Evolutionary conservation across 2,113 vertebrate genomes (phyloP).

Genomic region (Salvelinus namaycush): DNA sequence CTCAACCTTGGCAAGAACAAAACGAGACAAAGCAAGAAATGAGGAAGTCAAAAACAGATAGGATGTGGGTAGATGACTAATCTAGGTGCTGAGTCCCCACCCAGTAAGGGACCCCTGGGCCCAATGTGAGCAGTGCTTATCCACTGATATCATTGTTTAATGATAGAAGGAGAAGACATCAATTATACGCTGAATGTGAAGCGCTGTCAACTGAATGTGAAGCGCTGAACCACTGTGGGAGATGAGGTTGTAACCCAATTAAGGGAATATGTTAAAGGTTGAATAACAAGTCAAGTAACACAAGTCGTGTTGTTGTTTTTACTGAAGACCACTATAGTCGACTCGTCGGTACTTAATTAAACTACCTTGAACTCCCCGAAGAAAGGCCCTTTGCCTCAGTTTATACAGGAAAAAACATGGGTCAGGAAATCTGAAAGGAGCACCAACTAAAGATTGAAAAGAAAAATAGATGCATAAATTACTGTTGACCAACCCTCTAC

Average conservation of each 20-base stretch:
- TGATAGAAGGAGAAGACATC: constrained; percentile 29
- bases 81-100: constrained; percentile 53
- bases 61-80: constrained; percentile 62
- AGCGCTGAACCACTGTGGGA: constrained; percentile 40
- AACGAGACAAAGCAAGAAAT: constrained; percentile 67
- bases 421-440: constrained; percentile 15
- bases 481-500: constrained; percentile 16
- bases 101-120: constrained; percentile 34
- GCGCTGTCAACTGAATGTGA: constrained; percentile 30
- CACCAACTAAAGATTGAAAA: not conserved
- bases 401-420: constrained; percentile 3
- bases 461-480: constrained; percentile 29
- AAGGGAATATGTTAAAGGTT: constrained; percentile 47
- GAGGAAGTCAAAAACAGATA: constrained; percentile 48
- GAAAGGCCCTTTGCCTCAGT: constrained; percentile 19
- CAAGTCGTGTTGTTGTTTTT: constrained; percentile 35
- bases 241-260: constrained; percentile 56
- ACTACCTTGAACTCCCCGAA: constrained; percentile 11
- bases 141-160: constrained; percentile 44
- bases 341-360: constrained; percentile 34
- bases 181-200: constrained; percentile 22
- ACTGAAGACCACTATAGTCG: not conserved
- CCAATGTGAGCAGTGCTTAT: constrained; percentile 47
- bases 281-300: constrained; percentile 36
- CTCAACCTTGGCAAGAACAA: constrained; percentile 58